A percentile compares a stretch with the other conserved stretches of the same genome.
These are phyloP conservation scores for Nephrocerus scutellatus DNA, from an alignment of 2,888 invertebrate species.

Conservation along the genomic window DNA sequence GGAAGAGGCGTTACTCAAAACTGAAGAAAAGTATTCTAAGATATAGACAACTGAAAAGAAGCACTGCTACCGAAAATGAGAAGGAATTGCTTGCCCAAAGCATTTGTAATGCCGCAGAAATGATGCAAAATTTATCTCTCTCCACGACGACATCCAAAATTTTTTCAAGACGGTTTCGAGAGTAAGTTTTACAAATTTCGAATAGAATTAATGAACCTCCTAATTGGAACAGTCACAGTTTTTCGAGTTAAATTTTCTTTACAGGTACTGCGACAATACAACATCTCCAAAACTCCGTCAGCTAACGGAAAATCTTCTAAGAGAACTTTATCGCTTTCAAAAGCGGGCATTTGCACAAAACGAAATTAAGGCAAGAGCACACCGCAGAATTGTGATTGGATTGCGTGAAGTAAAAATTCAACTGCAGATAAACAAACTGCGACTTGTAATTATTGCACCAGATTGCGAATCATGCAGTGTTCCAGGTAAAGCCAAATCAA, in stretches of 20 bases:
- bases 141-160: conserved; percentile 10
- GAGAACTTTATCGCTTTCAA: conserved; percentile 56
- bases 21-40: conserved; percentile 30
- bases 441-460: conserved; percentile 57
- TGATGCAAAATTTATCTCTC: conserved; percentile 4
- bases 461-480: conserved; percentile 52
- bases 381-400: conserved; percentile 56
- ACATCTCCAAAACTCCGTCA: conserved; percentile 52
- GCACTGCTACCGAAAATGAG: too few species aligned
- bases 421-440: conserved; percentile 53
- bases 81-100: conserved; percentile 2
- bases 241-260: conserved; percentile 7
- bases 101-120: background rate
- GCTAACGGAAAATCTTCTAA: conserved; percentile 49
- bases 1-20: conserved; percentile 23
- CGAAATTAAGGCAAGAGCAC: conserved; percentile 53
- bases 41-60: conserved; percentile 22
- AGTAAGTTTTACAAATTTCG: conserved; percentile 23
- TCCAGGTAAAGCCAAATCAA: conserved; percentile 24
- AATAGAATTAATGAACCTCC: background rate
- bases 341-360: conserved; percentile 55
- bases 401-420: conserved; percentile 56
- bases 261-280: conserved; percentile 55
- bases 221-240: background rate
- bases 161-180: conserved; percentile 37